phyloP scores from a whole-genome alignment of 2,888 invertebrate species.

The Siphlonurus alternatus region DNA sequence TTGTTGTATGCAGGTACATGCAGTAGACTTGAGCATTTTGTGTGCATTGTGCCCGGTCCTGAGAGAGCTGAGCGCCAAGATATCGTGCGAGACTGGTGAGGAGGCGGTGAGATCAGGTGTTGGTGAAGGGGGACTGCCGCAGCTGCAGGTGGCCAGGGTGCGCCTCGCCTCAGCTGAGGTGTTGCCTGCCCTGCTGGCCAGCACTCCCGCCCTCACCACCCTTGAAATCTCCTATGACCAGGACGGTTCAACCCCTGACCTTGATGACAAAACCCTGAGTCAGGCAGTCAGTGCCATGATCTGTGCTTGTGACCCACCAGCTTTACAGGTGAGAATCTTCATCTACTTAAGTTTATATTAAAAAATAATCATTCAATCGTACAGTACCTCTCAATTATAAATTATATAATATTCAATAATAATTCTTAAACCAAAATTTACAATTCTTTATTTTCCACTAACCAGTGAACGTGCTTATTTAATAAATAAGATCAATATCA shows the following conservation, averaged over 20 bases:
- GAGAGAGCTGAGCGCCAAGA: conserved; percentile 17
- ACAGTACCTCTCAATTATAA: too few relatives aligned
- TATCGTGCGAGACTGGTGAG: conserved; percentile 8
- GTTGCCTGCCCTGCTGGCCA: background rate
- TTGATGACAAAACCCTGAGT: background rate
- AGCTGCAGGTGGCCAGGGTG: background rate
- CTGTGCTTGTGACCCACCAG: background rate
- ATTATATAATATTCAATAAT: too few relatives aligned
- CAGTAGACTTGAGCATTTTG: conserved; percentile 16
- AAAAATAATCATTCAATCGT: background rate
- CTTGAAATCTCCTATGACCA: background rate
- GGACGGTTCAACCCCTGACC: background rate
- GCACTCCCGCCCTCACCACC: background rate
- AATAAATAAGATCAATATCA: too few relatives aligned
- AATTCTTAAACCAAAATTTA: too few relatives aligned
- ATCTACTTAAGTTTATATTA: background rate
- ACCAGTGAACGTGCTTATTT: too few relatives aligned
- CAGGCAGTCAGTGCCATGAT: background rate
- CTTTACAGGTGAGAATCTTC: background rate
- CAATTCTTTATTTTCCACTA: too few relatives aligned
- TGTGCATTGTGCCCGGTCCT: conserved; percentile 16
- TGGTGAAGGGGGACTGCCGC: background rate
- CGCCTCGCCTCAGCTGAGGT: background rate
- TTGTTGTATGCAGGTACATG: conserved; percentile 13
- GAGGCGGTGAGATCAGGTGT: background rate